These are phyloP conservation scores for Cheilosia urbana DNA, from an alignment of 2,888 invertebrate genomes.

Conservation along the genomic window DNA sequence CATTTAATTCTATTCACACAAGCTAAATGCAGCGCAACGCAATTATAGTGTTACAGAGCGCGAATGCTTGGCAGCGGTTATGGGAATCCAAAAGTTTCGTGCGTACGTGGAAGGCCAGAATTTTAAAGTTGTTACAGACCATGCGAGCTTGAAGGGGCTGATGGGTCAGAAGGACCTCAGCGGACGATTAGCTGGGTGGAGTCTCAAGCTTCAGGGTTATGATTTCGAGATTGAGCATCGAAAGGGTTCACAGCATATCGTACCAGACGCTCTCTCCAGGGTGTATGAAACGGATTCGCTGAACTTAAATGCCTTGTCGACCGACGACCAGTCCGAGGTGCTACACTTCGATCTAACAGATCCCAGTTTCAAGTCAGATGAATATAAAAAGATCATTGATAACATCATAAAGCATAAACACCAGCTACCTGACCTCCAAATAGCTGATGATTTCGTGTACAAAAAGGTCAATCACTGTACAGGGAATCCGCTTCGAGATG, in stretches of 20 bases:
- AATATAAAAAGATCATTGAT: neutral
- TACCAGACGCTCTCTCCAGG: neutral
- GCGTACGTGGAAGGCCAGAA: conserved; percentile 5
- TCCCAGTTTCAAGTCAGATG: neutral
- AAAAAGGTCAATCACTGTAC: neutral
- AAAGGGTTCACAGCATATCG: neutral
- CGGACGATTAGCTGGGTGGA: conserved; percentile 22
- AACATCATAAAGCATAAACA: neutral
- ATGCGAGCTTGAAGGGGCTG: conserved; percentile 11
- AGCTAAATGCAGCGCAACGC: conserved; percentile 16
- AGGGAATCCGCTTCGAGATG: neutral
- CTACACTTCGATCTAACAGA: neutral
- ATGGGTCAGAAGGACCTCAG: conserved; percentile 17
- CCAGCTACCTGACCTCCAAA: neutral
- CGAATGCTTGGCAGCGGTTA: conserved; percentile 20
- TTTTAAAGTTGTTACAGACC: conserved; percentile 10
- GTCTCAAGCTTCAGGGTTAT: conserved; percentile 10
- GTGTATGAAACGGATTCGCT: neutral
- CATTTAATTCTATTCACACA: conserved; percentile 2
- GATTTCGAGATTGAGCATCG: conserved; percentile 25
- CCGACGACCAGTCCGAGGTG: neutral
- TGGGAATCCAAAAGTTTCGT: neutral
- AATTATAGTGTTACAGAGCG: conserved; percentile 36
- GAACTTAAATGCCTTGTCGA: neutral
- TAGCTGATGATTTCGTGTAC: neutral